These are phyloP conservation scores for Eunapius fragilis DNA, from an alignment of 37 sponge, comb jelly and placozoan species.

Conservation along the genomic window DNA sequence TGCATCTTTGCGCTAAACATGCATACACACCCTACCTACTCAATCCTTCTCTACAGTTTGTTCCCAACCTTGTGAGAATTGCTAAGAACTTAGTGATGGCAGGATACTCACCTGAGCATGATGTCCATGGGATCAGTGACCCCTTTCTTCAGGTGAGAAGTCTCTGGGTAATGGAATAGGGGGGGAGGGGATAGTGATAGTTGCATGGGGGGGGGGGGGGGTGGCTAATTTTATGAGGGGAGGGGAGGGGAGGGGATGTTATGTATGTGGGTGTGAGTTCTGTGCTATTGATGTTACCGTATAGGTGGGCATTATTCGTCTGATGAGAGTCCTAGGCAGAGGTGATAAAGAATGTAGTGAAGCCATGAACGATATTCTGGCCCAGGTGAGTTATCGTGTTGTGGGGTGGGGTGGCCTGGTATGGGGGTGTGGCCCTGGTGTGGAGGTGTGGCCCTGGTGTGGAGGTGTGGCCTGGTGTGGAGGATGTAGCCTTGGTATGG, in stretches of 20 bases:
- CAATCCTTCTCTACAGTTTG: slow-evolving; percentile 60
- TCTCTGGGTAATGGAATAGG: neutral
- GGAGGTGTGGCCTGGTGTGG: no score
- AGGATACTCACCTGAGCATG: slow-evolving; percentile 95
- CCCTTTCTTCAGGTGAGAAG: slow-evolving; percentile 92
- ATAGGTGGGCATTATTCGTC: slow-evolving; percentile 79
- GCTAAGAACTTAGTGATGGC: slow-evolving; percentile 93
- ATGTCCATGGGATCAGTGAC: slow-evolving; percentile 95
- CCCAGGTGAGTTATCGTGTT: slow-evolving; percentile 81
- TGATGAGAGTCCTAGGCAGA: slow-evolving; percentile 84
- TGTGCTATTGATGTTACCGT: neutral
- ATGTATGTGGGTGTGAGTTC: no score
- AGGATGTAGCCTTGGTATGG: no score
- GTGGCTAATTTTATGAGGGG: no score
- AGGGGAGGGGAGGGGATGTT: no score
- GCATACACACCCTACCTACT: neutral
- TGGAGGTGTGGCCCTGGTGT: no score
- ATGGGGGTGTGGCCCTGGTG: no score
- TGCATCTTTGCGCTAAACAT: neutral
- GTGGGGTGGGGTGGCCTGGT: no score
- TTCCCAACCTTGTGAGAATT: slow-evolving; percentile 84
- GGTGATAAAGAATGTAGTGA: slow-evolving; percentile 90
- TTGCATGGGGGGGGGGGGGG: neutral
- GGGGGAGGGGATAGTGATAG: neutral
- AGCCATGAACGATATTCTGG: slow-evolving; percentile 92